A percentile compares a stretch with the other conserved stretches of the same genome.
phyloP scores from a whole-genome alignment of 2,888 invertebrate species.

The Parelbella ahira region DNA sequence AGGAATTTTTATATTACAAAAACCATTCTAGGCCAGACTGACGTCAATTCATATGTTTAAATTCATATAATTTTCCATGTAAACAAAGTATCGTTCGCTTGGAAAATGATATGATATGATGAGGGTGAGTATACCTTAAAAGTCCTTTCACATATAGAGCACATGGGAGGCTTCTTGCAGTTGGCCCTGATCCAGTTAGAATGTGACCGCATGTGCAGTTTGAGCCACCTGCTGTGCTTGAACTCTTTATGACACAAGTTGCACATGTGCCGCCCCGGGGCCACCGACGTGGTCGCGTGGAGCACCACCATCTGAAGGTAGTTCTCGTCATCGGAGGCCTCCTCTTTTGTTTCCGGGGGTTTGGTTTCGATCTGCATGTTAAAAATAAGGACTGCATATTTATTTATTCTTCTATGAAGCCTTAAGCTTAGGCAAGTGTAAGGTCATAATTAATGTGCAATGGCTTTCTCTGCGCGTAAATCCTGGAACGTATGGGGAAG shows the following conservation, averaged over 20 bases:
- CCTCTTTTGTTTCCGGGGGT: constrained; percentile 37
- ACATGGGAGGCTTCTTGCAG: constrained; percentile 83
- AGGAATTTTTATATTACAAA: too few species aligned
- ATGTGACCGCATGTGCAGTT: constrained; percentile 82
- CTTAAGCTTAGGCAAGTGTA: too few species aligned
- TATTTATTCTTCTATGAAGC: neutral
- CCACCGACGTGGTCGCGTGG: constrained; percentile 75
- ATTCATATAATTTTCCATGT: too few species aligned
- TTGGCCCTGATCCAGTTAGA: constrained; percentile 84
- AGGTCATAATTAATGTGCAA: too few species aligned
- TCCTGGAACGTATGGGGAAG: too few species aligned
- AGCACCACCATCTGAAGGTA: constrained; percentile 70
- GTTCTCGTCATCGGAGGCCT: constrained; percentile 68
- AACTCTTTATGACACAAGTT: constrained; percentile 83
- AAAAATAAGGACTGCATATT: too few species aligned
- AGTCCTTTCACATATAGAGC: constrained; percentile 80
- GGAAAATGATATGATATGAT: too few species aligned
- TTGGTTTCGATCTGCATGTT: constrained; percentile 18
- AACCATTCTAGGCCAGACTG: too few species aligned
- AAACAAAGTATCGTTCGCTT: too few species aligned
- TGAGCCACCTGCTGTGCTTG: constrained; percentile 81
- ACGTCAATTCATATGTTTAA: too few species aligned
- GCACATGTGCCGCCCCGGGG: constrained; percentile 81
- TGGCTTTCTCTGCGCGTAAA: too few species aligned
- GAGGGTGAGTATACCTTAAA: too few species aligned